These are phyloP conservation scores for Colius striatus DNA, from an alignment of 2,113 vertebrate genomes.

Conservation along the genomic window DNA sequence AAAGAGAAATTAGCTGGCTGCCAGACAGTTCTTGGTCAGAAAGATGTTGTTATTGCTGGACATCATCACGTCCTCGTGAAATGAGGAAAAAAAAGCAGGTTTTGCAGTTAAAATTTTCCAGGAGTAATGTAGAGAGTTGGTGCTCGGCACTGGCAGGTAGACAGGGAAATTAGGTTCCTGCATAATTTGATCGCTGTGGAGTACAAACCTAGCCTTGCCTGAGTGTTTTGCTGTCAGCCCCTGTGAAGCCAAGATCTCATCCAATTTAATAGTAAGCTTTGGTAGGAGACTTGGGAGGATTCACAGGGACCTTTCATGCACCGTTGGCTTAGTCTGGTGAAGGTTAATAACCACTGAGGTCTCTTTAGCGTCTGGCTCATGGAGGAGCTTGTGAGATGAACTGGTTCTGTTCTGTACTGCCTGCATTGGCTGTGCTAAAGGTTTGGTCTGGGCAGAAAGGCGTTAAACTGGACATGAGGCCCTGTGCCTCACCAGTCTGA, in stretches of 20 bases:
- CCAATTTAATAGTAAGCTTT: background rate
- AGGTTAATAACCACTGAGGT: background rate
- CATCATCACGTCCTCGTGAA: background rate
- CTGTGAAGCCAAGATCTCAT: background rate
- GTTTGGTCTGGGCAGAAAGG: background rate
- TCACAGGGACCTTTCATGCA: background rate
- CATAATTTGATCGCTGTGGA: background rate
- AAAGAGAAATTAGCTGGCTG: background rate
- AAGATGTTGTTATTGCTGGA: background rate
- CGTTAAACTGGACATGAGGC: background rate
- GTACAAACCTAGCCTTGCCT: accelerated
- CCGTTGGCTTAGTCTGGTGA: background rate
- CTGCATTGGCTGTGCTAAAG: background rate
- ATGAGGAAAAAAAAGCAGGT: background rate
- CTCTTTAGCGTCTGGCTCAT: background rate
- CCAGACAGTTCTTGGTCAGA: background rate
- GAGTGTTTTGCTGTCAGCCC: background rate
- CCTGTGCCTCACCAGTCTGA: background rate
- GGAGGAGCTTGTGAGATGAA: background rate
- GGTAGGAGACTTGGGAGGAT: background rate
- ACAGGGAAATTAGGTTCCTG: background rate
- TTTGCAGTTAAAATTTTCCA: background rate
- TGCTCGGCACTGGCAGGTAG: background rate
- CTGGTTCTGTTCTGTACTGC: background rate
- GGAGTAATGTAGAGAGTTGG: background rate